Evolutionary conservation across 2,888 invertebrate genomes (phyloP).

Genomic region (Platerodrilus igneus): DNA sequence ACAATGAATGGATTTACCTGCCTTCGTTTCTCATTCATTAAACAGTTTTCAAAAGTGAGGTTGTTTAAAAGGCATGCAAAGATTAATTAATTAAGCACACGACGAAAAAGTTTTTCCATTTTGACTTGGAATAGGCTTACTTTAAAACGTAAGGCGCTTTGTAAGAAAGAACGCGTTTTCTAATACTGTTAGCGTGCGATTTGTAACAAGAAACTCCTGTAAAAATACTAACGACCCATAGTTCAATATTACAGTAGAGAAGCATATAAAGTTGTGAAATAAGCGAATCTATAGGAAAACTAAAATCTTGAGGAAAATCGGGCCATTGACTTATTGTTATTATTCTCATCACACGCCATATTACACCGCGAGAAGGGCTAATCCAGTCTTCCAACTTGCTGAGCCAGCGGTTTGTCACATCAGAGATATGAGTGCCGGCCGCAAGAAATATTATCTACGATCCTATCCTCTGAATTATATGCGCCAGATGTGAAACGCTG

Average conservation of each 20-base stretch:
- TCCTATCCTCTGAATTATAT: constrained; percentile 44
- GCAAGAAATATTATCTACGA: constrained; percentile 45
- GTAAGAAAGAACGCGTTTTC: too few species aligned
- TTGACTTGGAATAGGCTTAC: too few species aligned
- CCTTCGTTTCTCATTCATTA: too few species aligned
- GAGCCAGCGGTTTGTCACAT: constrained; percentile 48
- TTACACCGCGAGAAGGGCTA: constrained; percentile 44
- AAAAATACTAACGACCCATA: too few species aligned
- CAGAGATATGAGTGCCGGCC: constrained; percentile 43
- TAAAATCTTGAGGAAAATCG: constrained; percentile 34
- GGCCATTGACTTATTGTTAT: constrained; percentile 47
- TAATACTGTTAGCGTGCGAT: too few species aligned
- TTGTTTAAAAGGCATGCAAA: too few species aligned
- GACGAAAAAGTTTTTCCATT: too few species aligned
- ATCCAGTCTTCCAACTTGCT: constrained; percentile 43
- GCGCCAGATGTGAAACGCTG: constrained; percentile 40
- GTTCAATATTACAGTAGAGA: constrained; percentile 23
- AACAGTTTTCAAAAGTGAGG: too few species aligned
- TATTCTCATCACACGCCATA: constrained; percentile 48
- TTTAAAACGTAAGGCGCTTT: too few species aligned
- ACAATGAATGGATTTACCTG: too few species aligned
- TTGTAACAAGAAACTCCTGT: too few species aligned
- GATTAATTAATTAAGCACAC: too few species aligned
- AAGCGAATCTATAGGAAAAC: constrained; percentile 37
- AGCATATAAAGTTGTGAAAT: constrained; percentile 31